Conservation (phyloP, 2,888 invertebrate species). For the Lampropteryx suffumata region DNA sequence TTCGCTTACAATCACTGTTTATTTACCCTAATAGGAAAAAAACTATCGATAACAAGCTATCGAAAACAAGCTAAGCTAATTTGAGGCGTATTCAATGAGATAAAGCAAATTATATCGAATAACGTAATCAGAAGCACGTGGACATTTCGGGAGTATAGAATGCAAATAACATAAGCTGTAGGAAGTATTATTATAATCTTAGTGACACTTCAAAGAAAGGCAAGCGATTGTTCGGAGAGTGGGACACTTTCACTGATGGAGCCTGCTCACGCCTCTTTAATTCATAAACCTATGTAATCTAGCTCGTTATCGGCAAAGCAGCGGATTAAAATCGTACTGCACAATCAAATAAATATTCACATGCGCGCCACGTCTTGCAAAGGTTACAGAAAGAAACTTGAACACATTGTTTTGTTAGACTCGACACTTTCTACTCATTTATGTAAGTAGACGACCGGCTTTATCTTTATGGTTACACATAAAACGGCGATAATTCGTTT, state of each 20-base stretch:
- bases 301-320: slow-evolving; percentile 55
- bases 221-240: slow-evolving; percentile 71
- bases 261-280: slow-evolving; percentile 61
- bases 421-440: slow-evolving; percentile 69
- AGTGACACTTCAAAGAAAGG: slow-evolving; percentile 71
- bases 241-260: slow-evolving; percentile 71
- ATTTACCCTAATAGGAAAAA: not conserved
- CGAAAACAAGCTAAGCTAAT: not conserved
- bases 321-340: slow-evolving; percentile 62
- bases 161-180: slow-evolving; percentile 53
- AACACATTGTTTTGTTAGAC: slow-evolving; percentile 60
- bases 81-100: slow-evolving; percentile 1
- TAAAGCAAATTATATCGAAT: too few species aligned
- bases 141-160: slow-evolving; percentile 37
- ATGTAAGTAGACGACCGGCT: slow-evolving; percentile 36
- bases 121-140: too few species aligned
- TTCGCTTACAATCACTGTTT: slow-evolving; percentile 42
- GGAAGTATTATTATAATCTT: slow-evolving; percentile 60
- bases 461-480: slow-evolving; percentile 37
- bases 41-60: not conserved
- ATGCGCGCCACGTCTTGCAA: slow-evolving; percentile 64
- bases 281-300: slow-evolving; percentile 66
- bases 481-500: slow-evolving; percentile 33
- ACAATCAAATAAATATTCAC: slow-evolving; percentile 62
- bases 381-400: slow-evolving; percentile 57